Percentiles rank a stretch among this genome's conserved stretches.
These are phyloP conservation scores for Lagenorhynchus albirostris DNA, from an alignment of 2,113 vertebrate species.

Conservation along the genomic window DNA sequence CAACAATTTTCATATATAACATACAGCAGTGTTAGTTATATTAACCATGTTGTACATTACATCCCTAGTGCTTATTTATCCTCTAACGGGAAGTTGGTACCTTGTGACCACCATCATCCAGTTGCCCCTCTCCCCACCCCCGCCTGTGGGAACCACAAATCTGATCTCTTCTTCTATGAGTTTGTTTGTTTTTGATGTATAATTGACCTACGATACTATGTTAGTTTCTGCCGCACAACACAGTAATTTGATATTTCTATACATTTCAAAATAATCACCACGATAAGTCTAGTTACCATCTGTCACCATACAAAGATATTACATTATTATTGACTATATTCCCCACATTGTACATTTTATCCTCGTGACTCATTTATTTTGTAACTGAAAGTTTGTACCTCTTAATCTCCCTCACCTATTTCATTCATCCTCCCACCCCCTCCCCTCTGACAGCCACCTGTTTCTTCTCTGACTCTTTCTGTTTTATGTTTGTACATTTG, in stretches of 20 bases:
- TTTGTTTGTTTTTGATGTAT: background rate
- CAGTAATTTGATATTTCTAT: background rate
- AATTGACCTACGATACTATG: background rate
- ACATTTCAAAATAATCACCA: background rate
- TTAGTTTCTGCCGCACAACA: background rate
- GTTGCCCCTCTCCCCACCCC: background rate
- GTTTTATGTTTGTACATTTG: background rate
- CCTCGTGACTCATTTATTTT: background rate
- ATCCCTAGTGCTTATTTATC: background rate
- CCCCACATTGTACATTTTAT: background rate
- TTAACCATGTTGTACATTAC: background rate
- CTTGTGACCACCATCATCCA: background rate
- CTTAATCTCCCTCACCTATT: background rate
- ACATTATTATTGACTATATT: background rate
- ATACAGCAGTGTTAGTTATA: fast-evolving
- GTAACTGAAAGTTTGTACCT: background rate
- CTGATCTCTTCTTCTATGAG: background rate
- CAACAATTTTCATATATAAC: background rate
- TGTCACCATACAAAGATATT: background rate
- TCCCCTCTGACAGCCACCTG: background rate
- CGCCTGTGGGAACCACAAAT: background rate
- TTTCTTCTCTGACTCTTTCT: background rate
- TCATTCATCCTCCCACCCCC: background rate
- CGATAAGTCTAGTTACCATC: background rate
- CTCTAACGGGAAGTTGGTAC: background rate